Base-by-base conservation (phyloP, 2,113 vertebrate species). In the Pseudorectes ferrugineus region DNA sequence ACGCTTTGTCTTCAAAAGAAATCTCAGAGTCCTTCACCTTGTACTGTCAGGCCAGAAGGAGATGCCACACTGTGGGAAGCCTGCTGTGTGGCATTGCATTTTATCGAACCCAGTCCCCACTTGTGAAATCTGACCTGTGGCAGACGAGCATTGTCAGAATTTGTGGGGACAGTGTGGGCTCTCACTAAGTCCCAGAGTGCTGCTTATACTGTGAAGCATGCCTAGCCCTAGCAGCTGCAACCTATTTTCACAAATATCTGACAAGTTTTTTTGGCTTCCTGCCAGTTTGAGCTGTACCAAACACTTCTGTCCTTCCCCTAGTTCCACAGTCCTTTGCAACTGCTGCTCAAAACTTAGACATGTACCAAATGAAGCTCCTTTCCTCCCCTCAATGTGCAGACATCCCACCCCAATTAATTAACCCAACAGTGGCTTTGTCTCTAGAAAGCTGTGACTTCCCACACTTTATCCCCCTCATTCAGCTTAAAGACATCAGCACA, bases 181-280 rank as follows among this genome's bases (percentile, higher is more conserved):
- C 83, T 92, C 55, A 25, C 61, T 86, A n/a, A 76, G 74, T 54
- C 33, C 88, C 86, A 74, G 52, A 25, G 22, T 73, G 71, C 72
- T 91, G 87, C 93, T 97, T 90, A 81, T 85, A 89, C 80, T 77
- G 21, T 48, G 77, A 89, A 91, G 49, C 55, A 89, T 71, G 71
- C 33, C 73, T 85, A 85, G 73, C 51, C 81, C 20, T 21, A 97
- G 95, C 98, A 99, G 98, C 98, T 99, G 98, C 89, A 97, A 92
- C 84, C 57, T 96, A 93, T 99, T 98, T 98, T 98, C 96, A 93
- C 94, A 98, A 98, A 98, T 97, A 98, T 98, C 97, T 98, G 97
- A 98, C 98, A 98, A 96, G 88, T 95, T 96, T 93, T 96, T 96
- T 93, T 97, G 98, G 97, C 97, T 90, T 89, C 62, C 62, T 29